These are phyloP conservation scores for Antrozous pallidus DNA, from an alignment of 2,797 vertebrate genomes.

Conservation along the genomic window DNA sequence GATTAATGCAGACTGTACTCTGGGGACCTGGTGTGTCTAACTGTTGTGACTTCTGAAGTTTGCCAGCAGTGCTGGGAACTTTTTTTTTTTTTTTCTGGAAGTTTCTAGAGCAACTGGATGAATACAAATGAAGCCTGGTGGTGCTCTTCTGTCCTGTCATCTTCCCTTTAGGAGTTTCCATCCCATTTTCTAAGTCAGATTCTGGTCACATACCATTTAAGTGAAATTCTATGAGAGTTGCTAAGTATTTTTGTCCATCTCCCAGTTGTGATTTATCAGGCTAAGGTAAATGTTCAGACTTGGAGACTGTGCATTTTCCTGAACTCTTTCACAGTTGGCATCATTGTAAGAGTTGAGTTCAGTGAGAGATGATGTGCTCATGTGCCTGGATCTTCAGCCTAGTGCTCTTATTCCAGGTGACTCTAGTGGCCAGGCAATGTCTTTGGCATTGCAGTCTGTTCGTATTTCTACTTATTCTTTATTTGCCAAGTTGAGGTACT, in stretches of 20 bases:
- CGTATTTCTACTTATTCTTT: background rate
- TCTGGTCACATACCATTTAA: background rate
- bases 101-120: background rate
- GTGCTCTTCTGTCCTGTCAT: background rate
- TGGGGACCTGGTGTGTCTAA: background rate
- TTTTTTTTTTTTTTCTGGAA: background rate
- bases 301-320: background rate
- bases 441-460: background rate
- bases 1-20: background rate
- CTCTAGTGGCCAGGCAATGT: background rate
- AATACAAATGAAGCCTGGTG: background rate
- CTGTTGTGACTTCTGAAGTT: background rate
- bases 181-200: background rate
- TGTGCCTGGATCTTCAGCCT: background rate
- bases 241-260: background rate
- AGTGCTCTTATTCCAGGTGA: background rate
- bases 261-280: background rate
- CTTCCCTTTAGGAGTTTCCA: background rate
- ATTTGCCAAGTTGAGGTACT: conserved; percentile 52
- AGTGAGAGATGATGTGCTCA: background rate
- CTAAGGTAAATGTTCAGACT: background rate
- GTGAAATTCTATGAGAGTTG: background rate
- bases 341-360: background rate
- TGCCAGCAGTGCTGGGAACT: background rate
- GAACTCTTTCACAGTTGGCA: background rate